Percentiles rank a stretch among this genome's conserved stretches.
Evolutionary conservation across 2,888 invertebrate species (phyloP).

Genomic region (Rhagium mordax): DNA sequence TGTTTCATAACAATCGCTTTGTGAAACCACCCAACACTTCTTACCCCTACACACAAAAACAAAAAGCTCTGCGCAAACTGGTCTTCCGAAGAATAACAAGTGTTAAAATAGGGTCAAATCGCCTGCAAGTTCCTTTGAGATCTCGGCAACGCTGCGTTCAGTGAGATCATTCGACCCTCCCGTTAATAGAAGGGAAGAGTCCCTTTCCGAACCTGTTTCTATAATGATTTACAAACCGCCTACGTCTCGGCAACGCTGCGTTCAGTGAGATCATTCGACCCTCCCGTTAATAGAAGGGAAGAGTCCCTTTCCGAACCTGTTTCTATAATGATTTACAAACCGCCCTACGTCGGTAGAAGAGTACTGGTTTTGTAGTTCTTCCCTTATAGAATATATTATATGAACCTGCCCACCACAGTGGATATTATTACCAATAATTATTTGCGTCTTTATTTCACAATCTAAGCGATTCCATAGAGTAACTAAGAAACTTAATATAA

Average conservation of each 20-base stretch:
- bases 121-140: slow-evolving; percentile 15
- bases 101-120: slow-evolving; percentile 29
- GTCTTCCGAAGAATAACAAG: slow-evolving; percentile 26
- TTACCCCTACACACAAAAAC: slow-evolving; percentile 11
- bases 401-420: too few relatives aligned
- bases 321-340: slow-evolving; percentile 26
- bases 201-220: slow-evolving; percentile 28
- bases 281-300: slow-evolving; percentile 27
- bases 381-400: too few relatives aligned
- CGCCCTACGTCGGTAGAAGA: background rate
- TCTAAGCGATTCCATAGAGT: too few relatives aligned
- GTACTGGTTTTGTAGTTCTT: background rate
- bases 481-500: too few relatives aligned
- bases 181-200: slow-evolving; percentile 29
- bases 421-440: too few relatives aligned
- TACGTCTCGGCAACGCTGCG: background rate
- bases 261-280: slow-evolving; percentile 19
- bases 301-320: slow-evolving; percentile 26
- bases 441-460: too few relatives aligned
- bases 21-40: background rate
- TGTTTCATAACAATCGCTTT: background rate
- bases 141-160: slow-evolving; percentile 22
- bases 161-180: slow-evolving; percentile 16
- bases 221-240: slow-evolving; percentile 22
- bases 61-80: background rate